Evolutionary conservation across 1,140 invertebrate genomes (phyloP).

Genomic region (Sitobion miscanthi): DNA sequence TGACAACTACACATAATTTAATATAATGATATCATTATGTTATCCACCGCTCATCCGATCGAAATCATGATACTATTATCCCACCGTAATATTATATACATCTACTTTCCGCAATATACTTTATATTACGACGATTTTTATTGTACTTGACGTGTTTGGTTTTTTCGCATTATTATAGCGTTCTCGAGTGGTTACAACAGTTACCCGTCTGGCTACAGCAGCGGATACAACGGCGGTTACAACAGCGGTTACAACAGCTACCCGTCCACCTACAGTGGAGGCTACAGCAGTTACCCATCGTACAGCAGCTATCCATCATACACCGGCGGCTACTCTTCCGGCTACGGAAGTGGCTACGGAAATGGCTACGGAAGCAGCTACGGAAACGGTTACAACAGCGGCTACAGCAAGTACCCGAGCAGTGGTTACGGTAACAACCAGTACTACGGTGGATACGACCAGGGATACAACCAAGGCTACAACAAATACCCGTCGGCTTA

Average conservation of each 20-base stretch:
- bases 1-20: neutral
- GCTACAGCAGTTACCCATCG: slow-evolving; percentile 22
- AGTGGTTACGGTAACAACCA: slow-evolving; percentile 25
- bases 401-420: slow-evolving; percentile 21
- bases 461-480: slow-evolving; percentile 23
- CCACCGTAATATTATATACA: neutral
- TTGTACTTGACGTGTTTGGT: neutral
- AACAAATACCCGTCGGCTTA: slow-evolving; percentile 27
- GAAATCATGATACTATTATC: neutral
- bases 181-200: slow-evolving; percentile 42
- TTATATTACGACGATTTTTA: neutral
- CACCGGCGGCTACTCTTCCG: slow-evolving; percentile 16
- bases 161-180: neutral
- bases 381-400: neutral
- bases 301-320: slow-evolving; percentile 27
- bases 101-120: neutral
- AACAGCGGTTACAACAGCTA: slow-evolving; percentile 33
- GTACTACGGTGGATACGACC: slow-evolving; percentile 31
- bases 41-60: neutral
- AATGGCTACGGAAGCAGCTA: slow-evolving; percentile 3
- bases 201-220: slow-evolving; percentile 33
- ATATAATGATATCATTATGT: neutral
- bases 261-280: slow-evolving; percentile 33
- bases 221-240: slow-evolving; percentile 37
- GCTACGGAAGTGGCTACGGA: slow-evolving; percentile 5